Percentiles rank a stretch among this genome's conserved stretches.
phyloP scores from a whole-genome alignment of 2,888 invertebrate genomes.

The Dioctria rufipes region DNA sequence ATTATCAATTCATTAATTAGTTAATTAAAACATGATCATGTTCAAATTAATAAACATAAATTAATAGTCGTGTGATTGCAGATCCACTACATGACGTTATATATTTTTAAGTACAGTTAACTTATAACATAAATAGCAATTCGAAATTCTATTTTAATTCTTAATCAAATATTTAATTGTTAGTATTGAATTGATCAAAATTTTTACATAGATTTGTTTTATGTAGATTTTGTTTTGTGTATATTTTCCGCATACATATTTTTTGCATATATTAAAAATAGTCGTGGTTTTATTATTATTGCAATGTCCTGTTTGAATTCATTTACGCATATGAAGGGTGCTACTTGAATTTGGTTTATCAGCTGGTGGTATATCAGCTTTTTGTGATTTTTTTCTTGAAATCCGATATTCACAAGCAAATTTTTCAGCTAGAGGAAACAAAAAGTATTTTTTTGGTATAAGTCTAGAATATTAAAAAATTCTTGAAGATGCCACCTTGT shows the following conservation, averaged over 20 bases:
- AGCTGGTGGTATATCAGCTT: constrained; percentile 30
- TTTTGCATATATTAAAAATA: constrained; percentile 3
- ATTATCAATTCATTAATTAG: too few species aligned
- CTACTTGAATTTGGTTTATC: too few species aligned
- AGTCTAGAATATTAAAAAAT: constrained; percentile 55
- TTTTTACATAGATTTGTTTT: background rate
- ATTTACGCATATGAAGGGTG: constrained; percentile 24
- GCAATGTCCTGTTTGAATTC: background rate
- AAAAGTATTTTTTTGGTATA: constrained; percentile 57
- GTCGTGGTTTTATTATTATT: constrained; percentile 20
- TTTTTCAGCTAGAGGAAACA: constrained; percentile 55
- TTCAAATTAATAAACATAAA: too few species aligned
- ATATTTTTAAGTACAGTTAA: too few species aligned
- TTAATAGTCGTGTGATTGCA: too few species aligned
- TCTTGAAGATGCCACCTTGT: constrained; percentile 47
- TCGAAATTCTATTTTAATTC: too few species aligned
- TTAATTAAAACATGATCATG: too few species aligned
- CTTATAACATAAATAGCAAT: too few species aligned
- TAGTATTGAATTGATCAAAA: too few species aligned
- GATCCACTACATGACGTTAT: too few species aligned
- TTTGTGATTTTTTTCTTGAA: constrained; percentile 25
- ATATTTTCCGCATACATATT: constrained; percentile 4
- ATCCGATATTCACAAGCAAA: constrained; percentile 29
- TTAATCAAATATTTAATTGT: too few species aligned
- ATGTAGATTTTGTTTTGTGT: background rate